A percentile compares a stretch with the other conserved stretches of the same genome.
phyloP scores from a whole-genome alignment of 2,888 invertebrate species.

The Empis livida region DNA sequence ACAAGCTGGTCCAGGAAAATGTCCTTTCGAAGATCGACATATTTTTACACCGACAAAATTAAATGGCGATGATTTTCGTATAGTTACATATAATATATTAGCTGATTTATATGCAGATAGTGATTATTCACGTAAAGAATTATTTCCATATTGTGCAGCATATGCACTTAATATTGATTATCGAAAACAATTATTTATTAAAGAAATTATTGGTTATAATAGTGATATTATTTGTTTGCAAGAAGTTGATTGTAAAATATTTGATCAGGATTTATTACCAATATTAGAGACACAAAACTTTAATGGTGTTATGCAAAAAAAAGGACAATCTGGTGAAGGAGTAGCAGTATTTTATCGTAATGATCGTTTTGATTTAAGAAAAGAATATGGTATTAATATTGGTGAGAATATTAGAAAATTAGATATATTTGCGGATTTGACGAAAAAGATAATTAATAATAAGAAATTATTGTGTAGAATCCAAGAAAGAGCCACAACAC shows the following conservation, averaged over 20 bases:
- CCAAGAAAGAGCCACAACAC: constrained; percentile 50
- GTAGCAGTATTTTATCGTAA: constrained; percentile 62
- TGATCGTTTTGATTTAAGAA: constrained; percentile 50
- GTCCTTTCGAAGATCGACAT: constrained; percentile 74
- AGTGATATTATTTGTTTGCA: constrained; percentile 83
- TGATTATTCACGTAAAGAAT: constrained; percentile 53
- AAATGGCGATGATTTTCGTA: constrained; percentile 40
- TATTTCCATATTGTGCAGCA: constrained; percentile 76
- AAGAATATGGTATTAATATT: constrained; percentile 42
- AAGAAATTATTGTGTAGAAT: constrained; percentile 44
- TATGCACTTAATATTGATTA: constrained; percentile 74
- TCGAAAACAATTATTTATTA: constrained; percentile 69
- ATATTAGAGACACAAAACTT: constrained; percentile 44
- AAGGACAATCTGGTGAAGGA: constrained; percentile 69
- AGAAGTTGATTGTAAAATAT: constrained; percentile 79
- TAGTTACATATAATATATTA: constrained; percentile 80
- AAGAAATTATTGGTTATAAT: constrained; percentile 74
- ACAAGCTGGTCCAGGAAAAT: constrained; percentile 60
- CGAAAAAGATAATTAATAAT: constrained; percentile 48
- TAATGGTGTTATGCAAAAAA: constrained; percentile 50
- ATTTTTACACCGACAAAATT: constrained; percentile 49
- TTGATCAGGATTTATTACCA: constrained; percentile 49
- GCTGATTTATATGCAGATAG: constrained; percentile 87
- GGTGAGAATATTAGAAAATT: constrained; percentile 44
- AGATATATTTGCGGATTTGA: constrained; percentile 42